Evolutionary conservation across 2,797 vertebrate genomes (phyloP), one percentile per base, ranked within the genome.

Genomic region (Epinephelus awoara): DNA sequence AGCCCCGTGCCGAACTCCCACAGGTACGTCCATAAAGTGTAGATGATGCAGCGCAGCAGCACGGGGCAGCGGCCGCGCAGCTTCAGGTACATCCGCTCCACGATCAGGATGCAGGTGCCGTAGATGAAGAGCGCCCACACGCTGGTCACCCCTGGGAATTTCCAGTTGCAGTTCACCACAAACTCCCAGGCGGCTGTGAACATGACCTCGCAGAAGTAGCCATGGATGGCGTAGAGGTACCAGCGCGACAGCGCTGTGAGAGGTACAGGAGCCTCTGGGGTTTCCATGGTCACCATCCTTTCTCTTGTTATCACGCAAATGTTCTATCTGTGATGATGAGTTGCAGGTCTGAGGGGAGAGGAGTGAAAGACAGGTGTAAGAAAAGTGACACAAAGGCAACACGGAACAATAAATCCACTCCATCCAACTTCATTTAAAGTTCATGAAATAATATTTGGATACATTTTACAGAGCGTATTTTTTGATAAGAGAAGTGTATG

Each of bases 141-240:
- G 29, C 98, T 99, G 74, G 98, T 99, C 82, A 99, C 97, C 2
- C 98, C 98, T 0, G 98, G 98, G 83, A 99, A 98, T 87, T 98
- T 98, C 98, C 98, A 99, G 96, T 99, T 98, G 89, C 96, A 96
- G 94, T 98, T 96, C 77, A 98, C 96, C 77, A 96, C 97, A 47
- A 99, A 99, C 77, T 99, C 98, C 98, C 98, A 99, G 85, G 98
- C 97, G 0, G 98, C 98, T 0, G 98, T 99, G 95, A 99, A 99
- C 97, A 99, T 99, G 89, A 99, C 98, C 93, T 99, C 98, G 54
- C 98, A 99, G 95, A 99, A 98, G 92, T 99, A 99, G 86, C 98
- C 98, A 0, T 99, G 98, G 93, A 99, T 99, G 91, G 98, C 98
- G 0, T 99, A 99, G 63, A 99, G 96, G 93, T 99, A 99, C 98